phyloP scores from a whole-genome alignment of 1,140 invertebrate genomes.

The Tetragnatha versicolor region DNA sequence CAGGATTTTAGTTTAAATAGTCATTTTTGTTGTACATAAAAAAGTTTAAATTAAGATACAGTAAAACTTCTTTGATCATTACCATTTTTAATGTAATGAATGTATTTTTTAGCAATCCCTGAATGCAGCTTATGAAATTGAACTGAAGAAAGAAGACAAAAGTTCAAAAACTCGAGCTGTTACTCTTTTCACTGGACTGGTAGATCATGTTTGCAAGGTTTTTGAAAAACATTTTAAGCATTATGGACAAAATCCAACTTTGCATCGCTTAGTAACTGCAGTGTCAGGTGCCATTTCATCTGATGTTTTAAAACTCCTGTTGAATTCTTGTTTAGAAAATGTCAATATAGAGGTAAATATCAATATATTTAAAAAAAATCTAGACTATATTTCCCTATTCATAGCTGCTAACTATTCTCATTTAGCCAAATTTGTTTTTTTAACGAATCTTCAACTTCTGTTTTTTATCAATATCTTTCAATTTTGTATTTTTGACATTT shows the following conservation, averaged over 20 bases:
- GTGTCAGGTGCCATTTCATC: conserved; percentile 10
- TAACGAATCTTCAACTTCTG: too few relatives aligned
- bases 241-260: neutral
- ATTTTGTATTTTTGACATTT: too few relatives aligned
- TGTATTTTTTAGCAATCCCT: conserved; percentile 13
- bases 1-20: neutral
- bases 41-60: too few relatives aligned
- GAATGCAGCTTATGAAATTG: neutral
- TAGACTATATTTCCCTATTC: too few relatives aligned
- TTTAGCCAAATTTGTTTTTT: too few relatives aligned
- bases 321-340: conserved; percentile 9
- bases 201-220: neutral
- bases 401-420: too few relatives aligned
- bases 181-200: neutral
- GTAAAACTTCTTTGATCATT: neutral
- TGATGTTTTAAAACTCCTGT: conserved; percentile 11
- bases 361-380: too few relatives aligned
- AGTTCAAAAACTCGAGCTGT: neutral
- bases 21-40: too few relatives aligned
- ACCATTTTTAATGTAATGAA: neutral
- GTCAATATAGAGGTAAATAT: neutral
- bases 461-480: too few relatives aligned
- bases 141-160: conserved; percentile 6
- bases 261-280: neutral
- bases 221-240: conserved; percentile 10